Percentiles rank a stretch among this genome's conserved stretches.
These are phyloP conservation scores for Oxygymnocypris stewartii DNA, from an alignment of 2,113 vertebrate species.

Conservation along the genomic window DNA sequence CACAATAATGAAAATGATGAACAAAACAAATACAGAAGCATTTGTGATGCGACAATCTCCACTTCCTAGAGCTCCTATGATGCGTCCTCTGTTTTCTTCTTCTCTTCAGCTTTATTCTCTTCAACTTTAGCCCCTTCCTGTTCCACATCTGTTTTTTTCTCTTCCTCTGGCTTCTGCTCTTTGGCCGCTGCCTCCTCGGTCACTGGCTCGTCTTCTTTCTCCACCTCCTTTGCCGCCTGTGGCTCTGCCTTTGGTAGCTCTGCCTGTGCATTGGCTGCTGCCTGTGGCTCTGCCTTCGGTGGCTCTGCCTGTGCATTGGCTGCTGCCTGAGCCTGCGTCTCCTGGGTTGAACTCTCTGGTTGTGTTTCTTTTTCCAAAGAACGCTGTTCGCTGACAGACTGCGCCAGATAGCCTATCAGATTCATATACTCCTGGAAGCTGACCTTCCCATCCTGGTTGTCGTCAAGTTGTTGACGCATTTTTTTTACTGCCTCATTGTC, in stretches of 20 bases:
- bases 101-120: neutral
- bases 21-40: slow-evolving; percentile 18
- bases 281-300: neutral
- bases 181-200: neutral
- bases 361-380: slow-evolving; percentile 44
- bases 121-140: slow-evolving; percentile 49
- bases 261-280: too few species aligned
- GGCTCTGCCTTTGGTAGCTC: too few species aligned
- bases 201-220: slow-evolving; percentile 34
- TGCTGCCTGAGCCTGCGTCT: slow-evolving; percentile 15
- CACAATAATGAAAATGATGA: slow-evolving; percentile 25
- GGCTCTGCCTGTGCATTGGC: slow-evolving; percentile 17
- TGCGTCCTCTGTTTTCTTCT: slow-evolving; percentile 65
- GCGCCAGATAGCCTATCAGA: slow-evolving; percentile 74
- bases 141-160: slow-evolving; percentile 34
- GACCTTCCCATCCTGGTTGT: slow-evolving; percentile 74
- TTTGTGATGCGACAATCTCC: slow-evolving; percentile 15
- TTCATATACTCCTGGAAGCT: slow-evolving; percentile 77
- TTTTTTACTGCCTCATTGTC: slow-evolving; percentile 69
- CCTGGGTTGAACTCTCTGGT: slow-evolving; percentile 50
- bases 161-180: slow-evolving; percentile 31
- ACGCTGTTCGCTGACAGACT: slow-evolving; percentile 67
- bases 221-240: slow-evolving; percentile 17
- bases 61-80: slow-evolving; percentile 64
- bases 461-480: slow-evolving; percentile 71